A percentile compares a stretch with the other conserved stretches of the same genome.
These are phyloP conservation scores for Nemurella pictetii DNA, from an alignment of 2,888 invertebrate genomes.

Conservation along the genomic window DNA sequence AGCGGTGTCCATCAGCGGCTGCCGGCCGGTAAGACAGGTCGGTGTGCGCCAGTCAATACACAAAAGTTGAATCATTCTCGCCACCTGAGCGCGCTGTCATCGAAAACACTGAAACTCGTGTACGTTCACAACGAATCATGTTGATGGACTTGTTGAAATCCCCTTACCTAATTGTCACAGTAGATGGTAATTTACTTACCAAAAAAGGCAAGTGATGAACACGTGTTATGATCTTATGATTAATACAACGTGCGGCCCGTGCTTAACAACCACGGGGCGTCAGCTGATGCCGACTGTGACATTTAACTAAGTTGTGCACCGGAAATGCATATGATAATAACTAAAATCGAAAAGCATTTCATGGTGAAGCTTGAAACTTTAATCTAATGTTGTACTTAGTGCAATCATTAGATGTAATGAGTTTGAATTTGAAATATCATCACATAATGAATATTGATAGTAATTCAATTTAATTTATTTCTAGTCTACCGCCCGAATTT, in stretches of 20 bases:
- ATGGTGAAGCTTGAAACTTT: too few species aligned
- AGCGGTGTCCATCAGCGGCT: not conserved
- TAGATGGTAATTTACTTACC: not conserved
- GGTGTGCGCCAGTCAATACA: too few species aligned
- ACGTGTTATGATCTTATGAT: constrained; percentile 7
- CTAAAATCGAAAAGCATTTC: too few species aligned
- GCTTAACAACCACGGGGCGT: not conserved
- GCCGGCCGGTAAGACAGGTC: not conserved
- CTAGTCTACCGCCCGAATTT: too few species aligned
- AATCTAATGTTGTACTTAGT: too few species aligned
- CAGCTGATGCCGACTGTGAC: not conserved
- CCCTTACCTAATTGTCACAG: not conserved
- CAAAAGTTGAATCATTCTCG: too few species aligned
- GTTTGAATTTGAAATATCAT: too few species aligned
- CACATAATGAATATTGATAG: too few species aligned
- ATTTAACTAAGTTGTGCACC: not conserved
- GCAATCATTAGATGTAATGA: too few species aligned
- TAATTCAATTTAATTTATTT: too few species aligned
- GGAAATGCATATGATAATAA: too few species aligned
- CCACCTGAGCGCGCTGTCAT: not conserved
- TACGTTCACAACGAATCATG: not conserved
- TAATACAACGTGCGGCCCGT: not conserved
- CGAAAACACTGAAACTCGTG: not conserved
- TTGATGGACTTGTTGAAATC: not conserved
- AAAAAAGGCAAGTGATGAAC: not conserved